These are phyloP conservation scores for Caenorhabditis angaria DNA, from an alignment of 2,888 invertebrate species.

Conservation along the genomic window DNA sequence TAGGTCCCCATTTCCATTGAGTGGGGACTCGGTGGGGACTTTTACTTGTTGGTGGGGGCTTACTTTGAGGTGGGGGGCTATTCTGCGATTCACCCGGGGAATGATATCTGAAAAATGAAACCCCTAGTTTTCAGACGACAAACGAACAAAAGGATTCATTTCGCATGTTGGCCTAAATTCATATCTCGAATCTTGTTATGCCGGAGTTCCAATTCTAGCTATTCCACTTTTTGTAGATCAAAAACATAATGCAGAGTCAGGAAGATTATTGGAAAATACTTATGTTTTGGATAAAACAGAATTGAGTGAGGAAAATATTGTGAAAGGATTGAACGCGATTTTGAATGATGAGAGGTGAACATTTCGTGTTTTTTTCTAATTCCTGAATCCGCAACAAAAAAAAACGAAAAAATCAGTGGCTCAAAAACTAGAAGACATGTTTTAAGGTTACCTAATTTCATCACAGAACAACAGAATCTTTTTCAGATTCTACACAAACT, in stretches of 20 bases:
- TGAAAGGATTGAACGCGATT: slow-evolving; percentile 21
- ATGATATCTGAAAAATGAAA: slow-evolving; percentile 5
- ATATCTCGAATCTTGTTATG: slow-evolving; percentile 49
- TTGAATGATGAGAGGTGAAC: slow-evolving; percentile 23
- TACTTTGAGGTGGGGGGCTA: too few relatives aligned
- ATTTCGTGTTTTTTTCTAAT: too few relatives aligned
- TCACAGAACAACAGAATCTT: background rate
- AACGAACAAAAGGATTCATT: slow-evolving; percentile 46
- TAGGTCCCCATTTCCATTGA: too few relatives aligned
- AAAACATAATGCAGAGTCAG: slow-evolving; percentile 24
- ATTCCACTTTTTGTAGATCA: slow-evolving; percentile 59
- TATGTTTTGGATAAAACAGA: slow-evolving; percentile 30
- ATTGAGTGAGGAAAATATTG: slow-evolving; percentile 19
- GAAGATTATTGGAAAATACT: slow-evolving; percentile 31
- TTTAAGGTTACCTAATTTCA: too few relatives aligned
- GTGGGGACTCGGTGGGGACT: too few relatives aligned
- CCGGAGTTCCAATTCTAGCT: slow-evolving; percentile 53
- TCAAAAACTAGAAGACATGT: too few relatives aligned
- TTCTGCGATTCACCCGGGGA: too few relatives aligned
- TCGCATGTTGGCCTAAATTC: slow-evolving; percentile 56
- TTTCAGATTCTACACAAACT: slow-evolving; percentile 27
- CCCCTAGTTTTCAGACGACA: slow-evolving; percentile 42
- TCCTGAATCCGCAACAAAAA: background rate
- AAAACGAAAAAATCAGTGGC: background rate
- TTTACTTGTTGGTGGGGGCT: too few relatives aligned